These are phyloP conservation scores for Thera britannica DNA, from an alignment of 2,888 invertebrate genomes.

Conservation along the genomic window DNA sequence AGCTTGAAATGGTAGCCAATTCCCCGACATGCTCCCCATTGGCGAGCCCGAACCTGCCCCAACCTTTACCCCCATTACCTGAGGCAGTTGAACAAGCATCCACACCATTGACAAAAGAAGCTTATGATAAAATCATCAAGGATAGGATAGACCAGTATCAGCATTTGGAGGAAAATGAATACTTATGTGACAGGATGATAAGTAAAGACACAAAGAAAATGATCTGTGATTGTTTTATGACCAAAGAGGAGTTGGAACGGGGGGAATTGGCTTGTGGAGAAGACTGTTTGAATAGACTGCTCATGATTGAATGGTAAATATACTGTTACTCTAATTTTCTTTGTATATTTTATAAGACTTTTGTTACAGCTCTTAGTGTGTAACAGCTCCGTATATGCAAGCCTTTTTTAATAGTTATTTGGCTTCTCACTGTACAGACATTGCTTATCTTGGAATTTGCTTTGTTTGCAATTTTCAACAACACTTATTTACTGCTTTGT, in stretches of 20 bases:
- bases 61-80: constrained; percentile 57
- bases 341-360: not conserved
- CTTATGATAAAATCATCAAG: constrained; percentile 79
- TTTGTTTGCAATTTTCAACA: too few species aligned
- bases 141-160: constrained; percentile 90
- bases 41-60: constrained; percentile 69
- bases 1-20: constrained; percentile 87
- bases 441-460: too few species aligned
- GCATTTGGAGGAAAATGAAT: constrained; percentile 93
- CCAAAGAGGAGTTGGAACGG: constrained; percentile 93
- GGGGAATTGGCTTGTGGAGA: constrained; percentile 96
- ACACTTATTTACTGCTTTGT: too few species aligned
- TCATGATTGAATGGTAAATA: constrained; percentile 98
- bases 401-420: too few species aligned
- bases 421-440: too few species aligned
- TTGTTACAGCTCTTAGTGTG: not conserved
- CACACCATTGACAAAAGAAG: constrained; percentile 67
- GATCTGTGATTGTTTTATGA: constrained; percentile 97
- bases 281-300: constrained; percentile 97
- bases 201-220: constrained; percentile 97
- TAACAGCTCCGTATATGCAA: too few species aligned
- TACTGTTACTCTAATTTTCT: not conserved
- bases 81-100: constrained; percentile 59
- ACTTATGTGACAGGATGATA: constrained; percentile 92
- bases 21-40: constrained; percentile 74